Evolutionary conservation across 2,113 vertebrate genomes (phyloP).

Genomic region (Pachypanchax playfairii): DNA sequence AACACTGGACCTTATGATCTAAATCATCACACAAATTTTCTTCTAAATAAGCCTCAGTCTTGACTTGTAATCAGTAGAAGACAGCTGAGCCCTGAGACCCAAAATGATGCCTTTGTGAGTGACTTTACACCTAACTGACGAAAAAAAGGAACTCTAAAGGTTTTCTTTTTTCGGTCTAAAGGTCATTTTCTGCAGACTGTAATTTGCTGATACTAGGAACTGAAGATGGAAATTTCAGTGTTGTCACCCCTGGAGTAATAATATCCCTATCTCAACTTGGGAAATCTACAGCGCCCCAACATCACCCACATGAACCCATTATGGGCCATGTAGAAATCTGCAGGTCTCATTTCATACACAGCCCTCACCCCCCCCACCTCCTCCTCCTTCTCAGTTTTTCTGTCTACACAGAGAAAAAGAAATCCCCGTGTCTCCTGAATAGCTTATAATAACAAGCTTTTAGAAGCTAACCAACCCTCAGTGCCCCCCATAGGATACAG

Average conservation of each 20-base stretch:
- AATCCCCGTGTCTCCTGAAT: constrained; percentile 75
- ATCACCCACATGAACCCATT: constrained; percentile 78
- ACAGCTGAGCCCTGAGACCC: constrained; percentile 50
- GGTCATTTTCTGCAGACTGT: constrained; percentile 77
- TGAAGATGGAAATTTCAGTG: constrained; percentile 80
- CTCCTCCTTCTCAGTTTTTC: constrained; percentile 54
- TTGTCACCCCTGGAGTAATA: constrained; percentile 79
- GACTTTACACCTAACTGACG: constrained; percentile 54
- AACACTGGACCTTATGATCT: constrained; percentile 48
- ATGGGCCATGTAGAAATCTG: constrained; percentile 77
- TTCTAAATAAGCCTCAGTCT: constrained; percentile 24
- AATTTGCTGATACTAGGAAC: constrained; percentile 81
- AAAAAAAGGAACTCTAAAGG: constrained; percentile 50
- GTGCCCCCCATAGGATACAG: constrained; percentile 72
- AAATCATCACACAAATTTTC: constrained; percentile 18
- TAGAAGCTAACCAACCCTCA: constrained; percentile 70
- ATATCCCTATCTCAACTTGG: constrained; percentile 82
- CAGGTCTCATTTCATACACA: constrained; percentile 79
- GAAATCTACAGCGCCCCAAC: constrained; percentile 78
- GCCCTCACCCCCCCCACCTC: constrained; percentile 42
- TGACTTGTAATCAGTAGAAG: constrained; percentile 54
- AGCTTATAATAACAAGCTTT: constrained; percentile 83
- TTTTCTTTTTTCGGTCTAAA: constrained; percentile 72
- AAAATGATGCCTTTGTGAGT: constrained; percentile 60
- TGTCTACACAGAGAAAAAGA: constrained; percentile 73